Evolutionary conservation across 1,140 invertebrate species (phyloP).

Genomic region (Thaumatotibia leucotreta): DNA sequence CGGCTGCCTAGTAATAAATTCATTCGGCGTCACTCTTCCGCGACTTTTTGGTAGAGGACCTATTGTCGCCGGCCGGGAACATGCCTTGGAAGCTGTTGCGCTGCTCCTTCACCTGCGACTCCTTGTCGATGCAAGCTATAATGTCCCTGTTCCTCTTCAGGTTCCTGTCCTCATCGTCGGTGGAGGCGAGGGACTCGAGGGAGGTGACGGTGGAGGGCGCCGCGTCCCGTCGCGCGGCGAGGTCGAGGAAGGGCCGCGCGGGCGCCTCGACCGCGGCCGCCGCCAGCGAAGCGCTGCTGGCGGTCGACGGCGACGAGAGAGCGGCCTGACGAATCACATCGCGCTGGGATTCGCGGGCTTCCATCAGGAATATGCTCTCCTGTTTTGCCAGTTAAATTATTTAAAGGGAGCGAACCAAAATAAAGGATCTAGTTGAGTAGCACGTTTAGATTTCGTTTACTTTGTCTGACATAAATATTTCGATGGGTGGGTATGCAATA

Average conservation of each 20-base stretch:
- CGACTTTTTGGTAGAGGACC: constrained; percentile 49
- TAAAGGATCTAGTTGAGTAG: not conserved
- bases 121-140: constrained; percentile 47
- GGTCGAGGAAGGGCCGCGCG: constrained; percentile 37
- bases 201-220: constrained; percentile 58
- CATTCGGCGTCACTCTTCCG: constrained; percentile 29
- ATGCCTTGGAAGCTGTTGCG: constrained; percentile 42
- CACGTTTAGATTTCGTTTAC: not conserved
- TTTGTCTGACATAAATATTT: not conserved
- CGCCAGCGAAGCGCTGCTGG: constrained; percentile 19
- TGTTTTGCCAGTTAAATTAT: constrained; percentile 30
- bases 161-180: constrained; percentile 51
- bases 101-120: constrained; percentile 59
- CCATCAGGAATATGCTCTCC: constrained; percentile 88
- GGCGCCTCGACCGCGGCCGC: constrained; percentile 18
- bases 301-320: constrained; percentile 24
- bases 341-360: constrained; percentile 86
- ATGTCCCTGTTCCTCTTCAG: constrained; percentile 51
- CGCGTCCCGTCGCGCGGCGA: constrained; percentile 30
- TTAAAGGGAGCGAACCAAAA: constrained; percentile 9
- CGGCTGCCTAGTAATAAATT: not conserved
- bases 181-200: constrained; percentile 62
- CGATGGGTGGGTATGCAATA: no score
- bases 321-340: constrained; percentile 65
- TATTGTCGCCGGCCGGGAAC: constrained; percentile 42